Evolutionary conservation across 2,113 vertebrate genomes (phyloP), one percentile per base, ranked within the genome.

Genomic region (Petrocephalus zakoni): DNA sequence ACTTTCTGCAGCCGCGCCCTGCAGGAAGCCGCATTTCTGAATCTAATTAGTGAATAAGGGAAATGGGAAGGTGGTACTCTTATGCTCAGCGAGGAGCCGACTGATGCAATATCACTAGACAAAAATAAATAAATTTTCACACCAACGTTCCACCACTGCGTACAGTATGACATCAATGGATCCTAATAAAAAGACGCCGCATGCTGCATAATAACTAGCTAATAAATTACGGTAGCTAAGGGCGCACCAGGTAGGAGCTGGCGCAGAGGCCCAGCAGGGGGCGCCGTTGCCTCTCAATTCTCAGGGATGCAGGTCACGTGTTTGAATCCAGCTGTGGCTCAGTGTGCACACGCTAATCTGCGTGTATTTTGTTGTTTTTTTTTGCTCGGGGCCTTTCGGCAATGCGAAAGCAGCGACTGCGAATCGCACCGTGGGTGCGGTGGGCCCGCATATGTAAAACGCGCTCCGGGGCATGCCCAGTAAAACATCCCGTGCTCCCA

Each of bases 141-240:
- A 64, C 58, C 58, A n/a, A 68, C 61, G 61, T 42, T 78, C 17
- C 72, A 42, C 15, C 72, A 78, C 72, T 19, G 72, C 29, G 29
- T 78, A 78, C 72, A 37, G 72, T 37, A 78, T 78, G 72, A 78
- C 72, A 78, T 78, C 72, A 78, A 78, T 78, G 72, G 42, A 42
- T 34, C 34, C 34, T 42, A 37, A 78, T 42, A 78, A 42, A 78
- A 78, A 11, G 29, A 78, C 72, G 15, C 72, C 17, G 72, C 34
- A 78, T 78, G 72, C 72, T 78, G 72, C 34, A 78, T 78, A 78
- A 78, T 19, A 78, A 42, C 34, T 78, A 42, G 72, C 17, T 42
- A 19, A 78, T 78, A 78, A 78, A 78, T 19, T 34, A 78, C 37
- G 29, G 72, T 42, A 8, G 15, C 17, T 78, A 42, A 42, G 15